Evolutionary conservation across 2,113 vertebrate genomes (phyloP).

Genomic region (Clarias macrocephalus): DNA sequence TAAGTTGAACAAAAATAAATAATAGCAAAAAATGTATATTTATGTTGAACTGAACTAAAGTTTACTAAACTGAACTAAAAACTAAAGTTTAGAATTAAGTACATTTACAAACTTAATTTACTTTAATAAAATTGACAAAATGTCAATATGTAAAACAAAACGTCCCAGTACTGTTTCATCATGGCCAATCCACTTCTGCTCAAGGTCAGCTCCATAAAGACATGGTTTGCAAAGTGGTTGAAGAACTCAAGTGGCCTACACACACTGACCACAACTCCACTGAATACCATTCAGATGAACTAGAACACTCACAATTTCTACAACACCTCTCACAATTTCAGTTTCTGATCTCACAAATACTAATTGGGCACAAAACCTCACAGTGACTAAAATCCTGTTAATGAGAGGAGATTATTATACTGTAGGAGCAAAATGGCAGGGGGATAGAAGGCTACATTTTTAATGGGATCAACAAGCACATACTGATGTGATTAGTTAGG

Average conservation of each 20-base stretch:
- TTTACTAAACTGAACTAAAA: no score
- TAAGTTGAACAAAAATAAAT: no score
- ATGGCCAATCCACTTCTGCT: neutral
- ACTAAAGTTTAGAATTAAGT: no score
- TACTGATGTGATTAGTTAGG: neutral
- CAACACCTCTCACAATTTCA: neutral
- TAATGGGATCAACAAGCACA: neutral
- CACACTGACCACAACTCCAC: neutral
- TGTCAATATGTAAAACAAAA: neutral
- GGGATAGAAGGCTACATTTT: neutral
- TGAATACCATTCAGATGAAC: neutral
- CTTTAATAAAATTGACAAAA: no score
- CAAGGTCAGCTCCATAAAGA: neutral
- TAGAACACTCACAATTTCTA: neutral
- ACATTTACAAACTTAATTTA: no score
- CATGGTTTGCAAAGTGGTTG: neutral
- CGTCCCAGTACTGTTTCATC: neutral
- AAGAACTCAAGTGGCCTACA: neutral
- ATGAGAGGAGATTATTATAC: neutral
- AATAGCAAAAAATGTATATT: no score
- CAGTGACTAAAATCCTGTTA: neutral
- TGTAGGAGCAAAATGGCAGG: neutral
- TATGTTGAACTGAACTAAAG: no score
- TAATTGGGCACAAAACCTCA: neutral
- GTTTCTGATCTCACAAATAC: neutral